A percentile compares a stretch with the other conserved stretches of the same genome.
phyloP scores from a whole-genome alignment of 2,888 invertebrate species.

The Watsonalla binaria region DNA sequence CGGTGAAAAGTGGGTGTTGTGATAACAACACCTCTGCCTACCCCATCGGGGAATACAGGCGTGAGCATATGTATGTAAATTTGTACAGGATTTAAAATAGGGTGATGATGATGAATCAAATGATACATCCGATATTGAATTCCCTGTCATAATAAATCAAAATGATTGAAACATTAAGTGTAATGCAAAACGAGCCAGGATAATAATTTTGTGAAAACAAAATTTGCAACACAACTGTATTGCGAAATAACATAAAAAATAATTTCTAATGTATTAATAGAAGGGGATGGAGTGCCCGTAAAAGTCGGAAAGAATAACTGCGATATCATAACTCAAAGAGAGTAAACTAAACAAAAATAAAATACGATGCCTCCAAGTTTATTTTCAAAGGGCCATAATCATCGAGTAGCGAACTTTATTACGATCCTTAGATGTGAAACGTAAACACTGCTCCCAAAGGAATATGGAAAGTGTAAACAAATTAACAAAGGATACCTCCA shows the following conservation, averaged over 20 bases:
- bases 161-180: no score
- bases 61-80: no score
- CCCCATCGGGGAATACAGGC: no score
- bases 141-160: no score
- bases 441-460: conserved; percentile 53
- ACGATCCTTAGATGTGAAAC: conserved; percentile 50
- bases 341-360: conserved; percentile 66
- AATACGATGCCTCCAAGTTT: conserved; percentile 56
- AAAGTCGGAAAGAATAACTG: conserved; percentile 53
- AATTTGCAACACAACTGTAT: conserved; percentile 23
- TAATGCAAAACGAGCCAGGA: background rate
- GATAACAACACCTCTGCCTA: no score
- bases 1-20: no score
- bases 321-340: conserved; percentile 58
- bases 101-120: background rate
- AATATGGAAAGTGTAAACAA: conserved; percentile 65
- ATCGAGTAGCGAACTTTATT: conserved; percentile 65
- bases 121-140: background rate
- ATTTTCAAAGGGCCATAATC: conserved; percentile 69
- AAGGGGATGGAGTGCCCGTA: conserved; percentile 31
- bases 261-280: conserved; percentile 46
- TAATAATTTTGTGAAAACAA: conserved; percentile 8
- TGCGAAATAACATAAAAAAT: conserved; percentile 29
- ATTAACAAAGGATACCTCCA: conserved; percentile 50
- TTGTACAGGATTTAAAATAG: no score